Percentiles rank a stretch among this genome's conserved stretches.
phyloP scores from a whole-genome alignment of 2,113 vertebrate genomes.

The Lycocorax pyrrhopterus region DNA sequence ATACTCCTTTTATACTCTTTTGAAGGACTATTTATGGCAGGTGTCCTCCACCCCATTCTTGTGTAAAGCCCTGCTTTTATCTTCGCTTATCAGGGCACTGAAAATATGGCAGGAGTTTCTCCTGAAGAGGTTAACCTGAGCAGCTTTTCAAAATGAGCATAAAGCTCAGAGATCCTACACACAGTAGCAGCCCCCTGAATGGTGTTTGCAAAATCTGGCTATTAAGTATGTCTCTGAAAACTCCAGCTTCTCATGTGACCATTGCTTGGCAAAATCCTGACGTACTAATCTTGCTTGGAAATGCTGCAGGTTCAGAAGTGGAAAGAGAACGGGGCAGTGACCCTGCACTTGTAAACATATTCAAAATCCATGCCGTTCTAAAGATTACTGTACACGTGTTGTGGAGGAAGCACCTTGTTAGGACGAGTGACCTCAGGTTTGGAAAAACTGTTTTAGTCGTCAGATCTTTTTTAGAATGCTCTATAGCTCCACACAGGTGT shows the following conservation, averaged over 20 bases:
- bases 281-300: background rate
- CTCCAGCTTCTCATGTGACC: background rate
- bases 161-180: background rate
- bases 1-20: background rate
- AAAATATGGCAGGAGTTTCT: background rate
- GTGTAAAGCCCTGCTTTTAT: background rate
- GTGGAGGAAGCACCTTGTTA: background rate
- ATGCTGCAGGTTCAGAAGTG: background rate
- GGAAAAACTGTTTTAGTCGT: background rate
- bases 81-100: background rate
- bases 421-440: background rate
- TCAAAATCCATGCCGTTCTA: background rate
- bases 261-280: background rate
- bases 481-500: background rate
- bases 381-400: background rate
- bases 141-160: background rate
- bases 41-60: background rate
- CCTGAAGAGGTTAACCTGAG: background rate
- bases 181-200: background rate
- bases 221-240: accelerated
- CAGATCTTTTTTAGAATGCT: background rate
- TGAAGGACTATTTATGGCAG: background rate
- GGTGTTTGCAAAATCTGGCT: background rate
- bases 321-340: background rate
- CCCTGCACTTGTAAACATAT: background rate